phyloP scores from a whole-genome alignment of 1,140 invertebrate genomes.

The Drosophila busckii region DNA sequence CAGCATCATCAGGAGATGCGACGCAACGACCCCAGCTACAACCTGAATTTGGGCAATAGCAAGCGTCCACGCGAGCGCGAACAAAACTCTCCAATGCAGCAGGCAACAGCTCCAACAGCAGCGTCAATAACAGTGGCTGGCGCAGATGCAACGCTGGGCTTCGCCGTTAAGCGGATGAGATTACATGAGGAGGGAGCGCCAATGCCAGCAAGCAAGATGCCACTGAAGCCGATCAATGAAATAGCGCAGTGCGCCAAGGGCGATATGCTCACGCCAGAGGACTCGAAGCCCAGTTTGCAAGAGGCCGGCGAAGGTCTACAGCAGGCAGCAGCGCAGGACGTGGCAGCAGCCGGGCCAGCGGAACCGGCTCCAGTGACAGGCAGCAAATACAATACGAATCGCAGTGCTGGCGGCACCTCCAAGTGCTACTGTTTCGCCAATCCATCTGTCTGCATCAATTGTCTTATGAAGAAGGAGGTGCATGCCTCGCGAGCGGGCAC shows the following conservation, averaged over 20 bases:
- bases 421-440: constrained; percentile 84
- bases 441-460: constrained; percentile 83
- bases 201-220: constrained; percentile 51
- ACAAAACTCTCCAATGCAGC: not conserved
- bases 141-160: constrained; percentile 26
- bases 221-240: constrained; percentile 72
- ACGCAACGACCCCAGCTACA: constrained; percentile 11
- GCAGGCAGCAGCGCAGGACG: constrained; percentile 1
- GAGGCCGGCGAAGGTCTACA: not conserved
- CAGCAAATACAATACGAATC: constrained; percentile 57
- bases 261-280: not conserved
- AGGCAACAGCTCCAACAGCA: not conserved
- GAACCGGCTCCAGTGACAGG: constrained; percentile 5
- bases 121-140: not conserved
- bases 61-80: constrained; percentile 46
- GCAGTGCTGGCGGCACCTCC: constrained; percentile 11
- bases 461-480: constrained; percentile 81
- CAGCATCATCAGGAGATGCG: not conserved
- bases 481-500: constrained; percentile 91
- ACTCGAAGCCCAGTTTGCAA: constrained; percentile 1
- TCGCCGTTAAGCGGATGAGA: constrained; percentile 53
- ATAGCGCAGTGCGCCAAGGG: constrained; percentile 31
- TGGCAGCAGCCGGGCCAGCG: not conserved
- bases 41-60: constrained; percentile 3
- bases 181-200: constrained; percentile 31